Conservation (phyloP, 2,888 invertebrate genomes). For the Pseudanteris insignis region DNA sequence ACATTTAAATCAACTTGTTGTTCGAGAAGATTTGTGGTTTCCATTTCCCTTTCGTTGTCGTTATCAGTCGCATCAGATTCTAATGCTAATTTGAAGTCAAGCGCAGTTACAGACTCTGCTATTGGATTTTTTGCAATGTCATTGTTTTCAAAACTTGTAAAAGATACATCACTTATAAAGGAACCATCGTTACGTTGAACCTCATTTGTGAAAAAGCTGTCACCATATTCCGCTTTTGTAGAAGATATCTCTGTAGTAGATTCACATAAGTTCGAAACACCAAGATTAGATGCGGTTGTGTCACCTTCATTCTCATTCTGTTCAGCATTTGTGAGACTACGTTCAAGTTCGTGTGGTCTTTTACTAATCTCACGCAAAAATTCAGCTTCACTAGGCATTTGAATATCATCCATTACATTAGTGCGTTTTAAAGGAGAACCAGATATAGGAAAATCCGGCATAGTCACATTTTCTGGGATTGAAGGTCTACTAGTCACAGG, state of each 20-base stretch:
- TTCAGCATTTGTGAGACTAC: conserved; percentile 47
- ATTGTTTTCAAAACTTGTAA: conserved; percentile 50
- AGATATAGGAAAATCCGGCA: conserved; percentile 51
- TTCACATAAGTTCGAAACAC: conserved; percentile 50
- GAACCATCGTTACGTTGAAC: conserved; percentile 50
- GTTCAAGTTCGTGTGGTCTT: conserved; percentile 71
- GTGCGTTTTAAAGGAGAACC: conserved; percentile 78
- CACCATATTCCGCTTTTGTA: conserved; percentile 68
- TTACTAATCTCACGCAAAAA: conserved; percentile 74
- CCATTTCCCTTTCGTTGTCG: conserved; percentile 4
- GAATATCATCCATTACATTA: conserved; percentile 71
- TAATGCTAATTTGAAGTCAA: conserved; percentile 55
- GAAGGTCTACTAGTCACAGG: conserved; percentile 70
- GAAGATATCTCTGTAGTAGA: conserved; percentile 64
- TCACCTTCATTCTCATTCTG: conserved; percentile 48
- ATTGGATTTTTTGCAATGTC: conserved; percentile 58
- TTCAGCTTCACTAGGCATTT: conserved; percentile 71
- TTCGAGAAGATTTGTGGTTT: conserved; percentile 26
- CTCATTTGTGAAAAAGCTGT: conserved; percentile 61
- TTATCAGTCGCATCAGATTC: conserved; percentile 20
- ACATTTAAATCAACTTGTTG: not conserved
- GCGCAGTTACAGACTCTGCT: conserved; percentile 60
- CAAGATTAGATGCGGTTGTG: conserved; percentile 55
- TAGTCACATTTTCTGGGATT: conserved; percentile 64
- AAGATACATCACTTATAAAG: conserved; percentile 50